Conservation (phyloP, 2,113 vertebrate genomes). For the Epinephelus lanceolatus region DNA sequence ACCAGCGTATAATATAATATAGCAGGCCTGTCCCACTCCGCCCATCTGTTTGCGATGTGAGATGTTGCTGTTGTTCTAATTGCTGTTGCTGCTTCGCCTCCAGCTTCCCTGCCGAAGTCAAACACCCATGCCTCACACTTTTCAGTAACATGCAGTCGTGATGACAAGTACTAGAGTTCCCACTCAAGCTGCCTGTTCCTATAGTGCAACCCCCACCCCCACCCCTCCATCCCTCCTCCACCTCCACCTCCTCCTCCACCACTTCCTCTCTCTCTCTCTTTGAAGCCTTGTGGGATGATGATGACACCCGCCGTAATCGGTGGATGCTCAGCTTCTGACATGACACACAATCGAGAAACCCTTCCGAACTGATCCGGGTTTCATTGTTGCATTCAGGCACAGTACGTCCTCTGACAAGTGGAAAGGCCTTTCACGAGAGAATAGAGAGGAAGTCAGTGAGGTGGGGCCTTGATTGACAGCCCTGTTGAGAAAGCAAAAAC, state of each 20-base stretch:
- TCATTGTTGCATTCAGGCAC: constrained; percentile 61
- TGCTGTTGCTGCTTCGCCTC: constrained; percentile 61
- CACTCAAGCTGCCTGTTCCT: constrained; percentile 67
- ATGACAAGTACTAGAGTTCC: constrained; percentile 75
- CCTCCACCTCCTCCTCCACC: neutral
- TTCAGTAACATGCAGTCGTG: constrained; percentile 63
- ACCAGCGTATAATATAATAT: constrained; percentile 29
- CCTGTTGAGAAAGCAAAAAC: constrained; percentile 60
- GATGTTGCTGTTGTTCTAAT: constrained; percentile 65
- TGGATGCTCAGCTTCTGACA: constrained; percentile 72
- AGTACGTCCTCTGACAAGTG: constrained; percentile 56
- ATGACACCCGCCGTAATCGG: constrained; percentile 81
- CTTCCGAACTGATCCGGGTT: constrained; percentile 59
- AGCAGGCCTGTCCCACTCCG: constrained; percentile 35
- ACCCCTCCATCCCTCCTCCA: neutral
- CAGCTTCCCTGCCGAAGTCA: constrained; percentile 56
- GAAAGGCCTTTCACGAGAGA: constrained; percentile 60
- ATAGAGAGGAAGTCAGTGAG: constrained; percentile 59
- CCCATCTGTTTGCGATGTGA: constrained; percentile 33
- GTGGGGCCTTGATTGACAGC: constrained; percentile 76
- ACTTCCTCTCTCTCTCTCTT: constrained; percentile 40
- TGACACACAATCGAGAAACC: constrained; percentile 69
- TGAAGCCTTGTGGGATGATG: constrained; percentile 77
- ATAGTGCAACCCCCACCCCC: constrained; percentile 27
- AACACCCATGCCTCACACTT: constrained; percentile 66